Conservation (phyloP, 2,797 vertebrate species). For the Rhabdomys pumilio region DNA sequence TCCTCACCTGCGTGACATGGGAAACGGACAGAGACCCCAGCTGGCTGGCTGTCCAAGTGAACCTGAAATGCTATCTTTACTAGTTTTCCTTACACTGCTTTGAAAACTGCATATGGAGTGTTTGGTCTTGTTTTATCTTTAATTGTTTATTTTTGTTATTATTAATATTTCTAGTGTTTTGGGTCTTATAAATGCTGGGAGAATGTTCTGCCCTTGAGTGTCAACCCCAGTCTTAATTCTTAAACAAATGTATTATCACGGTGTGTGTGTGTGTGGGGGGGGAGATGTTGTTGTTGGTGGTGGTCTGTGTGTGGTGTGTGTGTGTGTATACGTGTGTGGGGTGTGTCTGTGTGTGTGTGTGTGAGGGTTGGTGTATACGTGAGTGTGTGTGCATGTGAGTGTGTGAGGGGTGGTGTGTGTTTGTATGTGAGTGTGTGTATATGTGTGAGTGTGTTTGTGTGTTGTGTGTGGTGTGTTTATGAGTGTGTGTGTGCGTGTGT, state of each 20-base stretch:
- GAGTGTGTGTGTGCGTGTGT: not conserved
- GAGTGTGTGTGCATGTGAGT: not conserved
- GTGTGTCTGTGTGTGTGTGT: not conserved
- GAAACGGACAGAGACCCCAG: not conserved
- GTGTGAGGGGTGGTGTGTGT: not conserved
- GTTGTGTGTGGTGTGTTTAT: not conserved
- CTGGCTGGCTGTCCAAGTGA: not conserved
- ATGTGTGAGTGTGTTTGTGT: not conserved
- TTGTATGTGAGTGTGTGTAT: not conserved
- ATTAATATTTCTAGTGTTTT: not conserved
- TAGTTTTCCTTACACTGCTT: not conserved
- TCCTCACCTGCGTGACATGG: not conserved
- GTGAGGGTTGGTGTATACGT: not conserved
- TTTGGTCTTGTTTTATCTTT: not conserved
- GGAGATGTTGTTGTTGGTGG: not conserved
- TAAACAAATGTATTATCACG: not conserved
- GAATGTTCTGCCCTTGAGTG: not conserved
- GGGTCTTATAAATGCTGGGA: not conserved
- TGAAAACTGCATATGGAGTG: not conserved
- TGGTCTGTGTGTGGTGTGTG: not conserved
- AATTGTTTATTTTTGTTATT: not conserved
- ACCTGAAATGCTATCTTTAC: constrained; percentile 2
- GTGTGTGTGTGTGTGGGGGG: not conserved
- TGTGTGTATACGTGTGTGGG: not conserved
- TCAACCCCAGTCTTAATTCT: not conserved